phyloP scores from a whole-genome alignment of 2,797 vertebrate species.

The Anguilla obscura region DNA sequence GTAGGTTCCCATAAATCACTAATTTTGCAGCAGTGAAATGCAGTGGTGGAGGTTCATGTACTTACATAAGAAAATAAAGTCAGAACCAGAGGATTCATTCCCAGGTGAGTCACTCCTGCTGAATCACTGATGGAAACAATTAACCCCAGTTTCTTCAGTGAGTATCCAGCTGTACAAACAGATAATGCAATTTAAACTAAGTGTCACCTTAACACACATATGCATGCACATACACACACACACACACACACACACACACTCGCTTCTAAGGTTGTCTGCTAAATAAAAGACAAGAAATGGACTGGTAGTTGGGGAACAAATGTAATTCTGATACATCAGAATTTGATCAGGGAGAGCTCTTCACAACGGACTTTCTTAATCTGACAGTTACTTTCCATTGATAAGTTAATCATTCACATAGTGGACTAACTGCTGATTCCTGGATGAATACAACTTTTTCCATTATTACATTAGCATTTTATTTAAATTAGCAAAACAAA shows the following conservation, averaged over 20 bases:
- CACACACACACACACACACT: not conserved
- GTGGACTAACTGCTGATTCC: not conserved
- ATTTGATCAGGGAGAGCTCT: conserved; percentile 59
- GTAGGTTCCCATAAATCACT: not conserved
- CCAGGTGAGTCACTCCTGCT: not conserved
- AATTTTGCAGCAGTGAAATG: not conserved
- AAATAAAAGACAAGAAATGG: not conserved
- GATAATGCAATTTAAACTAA: not conserved
- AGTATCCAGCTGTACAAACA: not conserved
- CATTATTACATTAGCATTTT: not conserved
- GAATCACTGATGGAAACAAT: not conserved
- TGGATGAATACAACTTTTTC: too few species aligned
- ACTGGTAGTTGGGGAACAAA: not conserved
- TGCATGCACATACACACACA: not conserved
- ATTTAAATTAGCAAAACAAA: not conserved
- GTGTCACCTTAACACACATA: not conserved
- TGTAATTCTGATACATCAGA: conserved; percentile 46
- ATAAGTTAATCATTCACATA: not conserved
- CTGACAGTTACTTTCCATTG: conserved; percentile 54
- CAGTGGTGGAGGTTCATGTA: not conserved
- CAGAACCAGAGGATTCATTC: not conserved
- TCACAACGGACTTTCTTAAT: conserved; percentile 63
- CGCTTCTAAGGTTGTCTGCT: not conserved
- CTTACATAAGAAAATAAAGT: not conserved
- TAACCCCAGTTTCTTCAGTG: not conserved